Percentiles rank a stretch among this genome's conserved stretches.
Conservation (phyloP, 2,113 vertebrate genomes). For the Apteryx mantelli region DNA sequence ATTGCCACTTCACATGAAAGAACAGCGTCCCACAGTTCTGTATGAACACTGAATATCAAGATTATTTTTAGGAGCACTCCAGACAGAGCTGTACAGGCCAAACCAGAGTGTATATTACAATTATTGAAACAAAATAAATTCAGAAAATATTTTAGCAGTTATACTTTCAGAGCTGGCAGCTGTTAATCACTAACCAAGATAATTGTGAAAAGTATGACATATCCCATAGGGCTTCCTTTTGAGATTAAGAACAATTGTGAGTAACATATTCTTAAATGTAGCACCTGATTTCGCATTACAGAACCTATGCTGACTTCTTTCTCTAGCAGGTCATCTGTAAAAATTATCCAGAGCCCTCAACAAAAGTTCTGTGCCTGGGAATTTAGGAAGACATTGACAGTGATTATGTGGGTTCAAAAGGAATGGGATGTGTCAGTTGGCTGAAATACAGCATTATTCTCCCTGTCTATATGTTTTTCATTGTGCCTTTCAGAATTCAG, state of each 20-base stretch:
- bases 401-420: background rate
- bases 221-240: background rate
- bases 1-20: background rate
- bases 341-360: background rate
- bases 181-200: background rate
- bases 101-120: background rate
- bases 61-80: background rate
- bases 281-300: background rate
- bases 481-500: background rate
- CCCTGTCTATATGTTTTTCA: background rate
- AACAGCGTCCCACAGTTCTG: background rate
- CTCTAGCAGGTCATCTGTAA: background rate
- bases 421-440: background rate
- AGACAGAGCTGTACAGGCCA: background rate
- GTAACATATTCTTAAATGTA: background rate
- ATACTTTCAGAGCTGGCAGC: background rate
- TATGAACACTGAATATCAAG: background rate
- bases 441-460: background rate
- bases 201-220: background rate
- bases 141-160: fast-evolving
- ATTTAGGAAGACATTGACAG: background rate
- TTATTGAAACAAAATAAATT: background rate
- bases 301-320: background rate
- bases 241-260: background rate
- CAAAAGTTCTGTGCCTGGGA: background rate